These are phyloP conservation scores for Rachycentron canadum DNA, from an alignment of 2,797 vertebrate species.

Conservation along the genomic window DNA sequence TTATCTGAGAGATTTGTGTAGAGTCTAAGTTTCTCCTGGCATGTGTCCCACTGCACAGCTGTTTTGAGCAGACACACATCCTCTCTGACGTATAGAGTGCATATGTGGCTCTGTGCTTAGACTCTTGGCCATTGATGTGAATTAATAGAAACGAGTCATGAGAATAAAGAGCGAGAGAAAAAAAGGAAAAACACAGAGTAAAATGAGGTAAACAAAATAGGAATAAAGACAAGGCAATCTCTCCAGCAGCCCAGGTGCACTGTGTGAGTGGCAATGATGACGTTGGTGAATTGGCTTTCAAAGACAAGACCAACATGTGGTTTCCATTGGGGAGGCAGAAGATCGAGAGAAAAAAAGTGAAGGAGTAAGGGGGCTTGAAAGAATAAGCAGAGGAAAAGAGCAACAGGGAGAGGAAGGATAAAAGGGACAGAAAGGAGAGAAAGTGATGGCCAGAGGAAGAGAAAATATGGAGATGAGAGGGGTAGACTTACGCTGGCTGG, in stretches of 20 bases:
- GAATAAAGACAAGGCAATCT: slow-evolving; percentile 22
- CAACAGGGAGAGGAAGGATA: slow-evolving; percentile 32
- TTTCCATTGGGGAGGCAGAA: slow-evolving; percentile 57
- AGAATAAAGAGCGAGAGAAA: neutral
- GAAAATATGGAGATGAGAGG: slow-evolving; percentile 39
- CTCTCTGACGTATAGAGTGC: slow-evolving; percentile 64
- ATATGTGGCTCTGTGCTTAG: slow-evolving; percentile 64
- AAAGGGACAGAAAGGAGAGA: slow-evolving; percentile 52
- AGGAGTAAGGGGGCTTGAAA: slow-evolving; percentile 11
- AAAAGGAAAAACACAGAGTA: neutral
- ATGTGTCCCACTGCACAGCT: slow-evolving; percentile 68
- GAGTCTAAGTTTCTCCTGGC: slow-evolving; percentile 59
- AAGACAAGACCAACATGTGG: slow-evolving; percentile 59
- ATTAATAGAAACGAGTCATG: slow-evolving; percentile 13
- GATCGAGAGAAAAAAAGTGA: slow-evolving; percentile 15
- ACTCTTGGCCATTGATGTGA: slow-evolving; percentile 33
- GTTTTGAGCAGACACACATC: slow-evolving; percentile 60
- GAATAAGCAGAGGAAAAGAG: slow-evolving; percentile 31
- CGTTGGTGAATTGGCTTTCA: slow-evolving; percentile 36
- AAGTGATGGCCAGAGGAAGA: slow-evolving; percentile 35
- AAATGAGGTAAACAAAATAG: slow-evolving; percentile 1
- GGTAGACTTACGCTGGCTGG: slow-evolving; percentile 39
- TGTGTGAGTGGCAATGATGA: slow-evolving; percentile 50
- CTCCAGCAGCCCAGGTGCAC: slow-evolving; percentile 58
- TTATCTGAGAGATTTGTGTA: slow-evolving; percentile 17